Conservation (phyloP, 2,888 invertebrate genomes). For the Horisme vitalbata region DNA sequence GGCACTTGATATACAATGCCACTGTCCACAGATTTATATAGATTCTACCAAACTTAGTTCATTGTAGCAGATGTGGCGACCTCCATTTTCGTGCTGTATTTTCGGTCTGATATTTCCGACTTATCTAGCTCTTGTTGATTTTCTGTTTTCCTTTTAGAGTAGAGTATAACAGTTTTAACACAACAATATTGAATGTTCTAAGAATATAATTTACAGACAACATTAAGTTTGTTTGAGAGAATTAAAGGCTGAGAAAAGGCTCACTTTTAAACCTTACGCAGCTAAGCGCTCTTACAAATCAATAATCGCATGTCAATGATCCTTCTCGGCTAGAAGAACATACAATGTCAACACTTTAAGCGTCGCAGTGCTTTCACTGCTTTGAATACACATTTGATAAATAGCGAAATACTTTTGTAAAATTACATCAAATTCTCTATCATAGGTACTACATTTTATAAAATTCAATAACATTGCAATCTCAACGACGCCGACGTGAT, state of each 20-base stretch:
- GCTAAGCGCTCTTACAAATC: conserved; percentile 41
- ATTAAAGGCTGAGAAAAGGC: conserved; percentile 8
- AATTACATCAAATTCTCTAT: conserved; percentile 4
- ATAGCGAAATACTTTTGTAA: conserved; percentile 19
- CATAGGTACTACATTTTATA: conserved; percentile 14
- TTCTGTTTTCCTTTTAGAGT: not conserved
- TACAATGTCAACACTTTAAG: conserved; percentile 39
- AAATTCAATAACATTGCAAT: conserved; percentile 28
- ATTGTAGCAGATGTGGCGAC: conserved; percentile 28
- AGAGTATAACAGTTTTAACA: too few species aligned
- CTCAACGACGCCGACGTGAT: conserved; percentile 22
- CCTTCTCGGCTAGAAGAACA: conserved; percentile 35
- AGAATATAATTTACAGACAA: not conserved
- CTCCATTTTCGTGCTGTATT: conserved; percentile 20
- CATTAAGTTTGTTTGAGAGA: not conserved
- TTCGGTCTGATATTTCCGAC: conserved; percentile 28
- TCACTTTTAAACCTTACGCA: conserved; percentile 24
- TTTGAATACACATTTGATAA: conserved; percentile 11
- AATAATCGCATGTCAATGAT: conserved; percentile 49
- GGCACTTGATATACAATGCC: conserved; percentile 35
- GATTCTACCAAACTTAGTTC: conserved; percentile 29
- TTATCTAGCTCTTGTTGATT: conserved; percentile 19
- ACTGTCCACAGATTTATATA: conserved; percentile 34
- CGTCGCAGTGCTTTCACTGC: conserved; percentile 1
- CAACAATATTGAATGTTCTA: too few species aligned